Conservation (phyloP, 1,140 invertebrate genomes). For the Philaenus spumarius region DNA sequence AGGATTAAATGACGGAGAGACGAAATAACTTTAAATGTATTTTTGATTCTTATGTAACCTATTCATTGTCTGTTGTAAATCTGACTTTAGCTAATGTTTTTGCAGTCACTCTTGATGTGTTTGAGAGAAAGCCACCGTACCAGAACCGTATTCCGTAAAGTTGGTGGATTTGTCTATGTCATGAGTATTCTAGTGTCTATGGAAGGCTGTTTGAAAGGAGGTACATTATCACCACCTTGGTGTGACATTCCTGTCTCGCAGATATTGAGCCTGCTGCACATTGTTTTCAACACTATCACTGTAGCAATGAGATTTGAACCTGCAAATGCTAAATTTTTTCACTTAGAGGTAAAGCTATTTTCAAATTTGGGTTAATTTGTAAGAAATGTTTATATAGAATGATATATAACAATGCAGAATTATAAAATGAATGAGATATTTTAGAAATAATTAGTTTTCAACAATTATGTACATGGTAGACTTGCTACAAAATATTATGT, state of each 20-base stretch:
- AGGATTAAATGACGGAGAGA: no score
- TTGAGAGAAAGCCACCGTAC: conserved; percentile 92
- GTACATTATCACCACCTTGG: conserved; percentile 33
- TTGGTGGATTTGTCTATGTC: conserved; percentile 93
- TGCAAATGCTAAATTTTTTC: conserved; percentile 97
- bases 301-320: conserved; percentile 99
- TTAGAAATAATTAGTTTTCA: no score
- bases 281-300: conserved; percentile 92
- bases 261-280: conserved; percentile 66
- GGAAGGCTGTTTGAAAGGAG: conserved; percentile 64
- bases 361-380: no score
- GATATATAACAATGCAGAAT: no score
- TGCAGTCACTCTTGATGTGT: conserved; percentile 71
- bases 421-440: no score
- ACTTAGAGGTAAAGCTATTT: conserved; percentile 67
- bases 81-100: conserved; percentile 12
- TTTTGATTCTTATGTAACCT: no score
- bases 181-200: conserved; percentile 92
- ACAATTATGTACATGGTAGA: no score
- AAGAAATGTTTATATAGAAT: no score
- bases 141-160: conserved; percentile 93
- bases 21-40: no score
- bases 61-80: no score
- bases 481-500: no score
- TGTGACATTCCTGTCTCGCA: conserved; percentile 44